Evolutionary conservation across 2,113 vertebrate genomes (phyloP).

Genomic region (Menura novaehollandiae): DNA sequence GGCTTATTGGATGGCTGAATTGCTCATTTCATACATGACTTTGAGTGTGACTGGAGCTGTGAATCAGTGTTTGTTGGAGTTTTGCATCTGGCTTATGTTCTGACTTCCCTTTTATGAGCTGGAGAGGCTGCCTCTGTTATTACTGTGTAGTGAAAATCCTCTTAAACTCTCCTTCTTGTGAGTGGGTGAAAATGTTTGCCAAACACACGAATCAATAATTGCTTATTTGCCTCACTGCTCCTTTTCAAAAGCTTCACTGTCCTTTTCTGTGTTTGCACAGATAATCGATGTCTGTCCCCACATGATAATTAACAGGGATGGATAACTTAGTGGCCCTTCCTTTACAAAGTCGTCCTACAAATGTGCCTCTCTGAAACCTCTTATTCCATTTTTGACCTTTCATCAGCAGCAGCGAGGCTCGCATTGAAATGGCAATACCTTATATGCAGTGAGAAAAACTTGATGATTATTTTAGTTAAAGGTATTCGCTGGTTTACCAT

Average conservation of each 20-base stretch:
- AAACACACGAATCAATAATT: slow-evolving; percentile 61
- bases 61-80: slow-evolving; percentile 77
- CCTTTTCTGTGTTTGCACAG: slow-evolving; percentile 34
- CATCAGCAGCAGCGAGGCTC: background rate
- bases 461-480: background rate
- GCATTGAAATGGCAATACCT: background rate
- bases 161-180: slow-evolving; percentile 33
- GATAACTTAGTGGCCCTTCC: background rate
- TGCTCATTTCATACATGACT: slow-evolving; percentile 61
- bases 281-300: slow-evolving; percentile 24
- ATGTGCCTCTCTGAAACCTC: background rate
- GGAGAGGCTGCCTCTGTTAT: slow-evolving; percentile 65
- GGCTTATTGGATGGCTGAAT: slow-evolving; percentile 49
- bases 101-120: slow-evolving; percentile 51
- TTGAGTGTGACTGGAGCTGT: slow-evolving; percentile 66
- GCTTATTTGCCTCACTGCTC: slow-evolving; percentile 57
- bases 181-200: slow-evolving; percentile 49
- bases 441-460: background rate
- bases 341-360: slow-evolving; percentile 16
- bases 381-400: background rate
- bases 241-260: slow-evolving; percentile 46
- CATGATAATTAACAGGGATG: background rate
- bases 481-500: background rate
- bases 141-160: slow-evolving; percentile 28
- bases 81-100: slow-evolving; percentile 59